Conservation (phyloP, 2,888 invertebrate genomes). For the Thera obeliscata region DNA sequence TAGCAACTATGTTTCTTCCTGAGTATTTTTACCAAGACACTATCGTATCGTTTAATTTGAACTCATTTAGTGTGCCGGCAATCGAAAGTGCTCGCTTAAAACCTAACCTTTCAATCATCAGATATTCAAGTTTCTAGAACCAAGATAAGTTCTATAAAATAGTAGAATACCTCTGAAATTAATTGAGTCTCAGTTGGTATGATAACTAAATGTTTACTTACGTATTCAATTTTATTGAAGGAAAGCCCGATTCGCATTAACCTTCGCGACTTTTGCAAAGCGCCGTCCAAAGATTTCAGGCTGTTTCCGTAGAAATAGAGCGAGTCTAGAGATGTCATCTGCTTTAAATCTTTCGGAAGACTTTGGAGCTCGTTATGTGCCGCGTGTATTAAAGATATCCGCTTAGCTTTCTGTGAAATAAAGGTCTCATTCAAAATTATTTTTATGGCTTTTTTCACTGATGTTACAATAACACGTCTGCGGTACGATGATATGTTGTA, state of each 20-base stretch:
- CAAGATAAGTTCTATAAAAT: too few species aligned
- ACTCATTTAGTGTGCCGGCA: too few species aligned
- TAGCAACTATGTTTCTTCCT: too few species aligned
- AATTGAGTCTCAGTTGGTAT: too few species aligned
- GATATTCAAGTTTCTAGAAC: too few species aligned
- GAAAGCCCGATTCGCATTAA: conserved; percentile 88
- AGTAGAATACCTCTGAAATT: too few species aligned
- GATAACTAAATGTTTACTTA: conserved; percentile 66
- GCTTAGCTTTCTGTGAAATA: conserved; percentile 81
- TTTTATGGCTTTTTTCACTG: too few species aligned
- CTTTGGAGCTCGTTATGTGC: conserved; percentile 89
- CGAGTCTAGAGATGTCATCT: conserved; percentile 87
- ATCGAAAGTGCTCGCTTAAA: too few species aligned
- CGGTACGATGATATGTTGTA: too few species aligned
- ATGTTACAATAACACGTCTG: too few species aligned
- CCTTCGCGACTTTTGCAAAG: conserved; percentile 87
- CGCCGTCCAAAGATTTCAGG: conserved; percentile 88
- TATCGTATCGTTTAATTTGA: too few species aligned
- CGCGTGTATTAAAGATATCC: conserved; percentile 88
- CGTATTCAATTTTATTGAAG: conserved; percentile 89
- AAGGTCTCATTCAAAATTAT: background rate
- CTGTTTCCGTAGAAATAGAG: conserved; percentile 90
- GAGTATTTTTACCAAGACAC: too few species aligned
- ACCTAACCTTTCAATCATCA: background rate
- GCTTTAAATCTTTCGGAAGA: conserved; percentile 89